Percentiles rank a stretch among this genome's conserved stretches.
phyloP scores from a whole-genome alignment of 1,140 invertebrate genomes.

The Radopholus similis region DNA sequence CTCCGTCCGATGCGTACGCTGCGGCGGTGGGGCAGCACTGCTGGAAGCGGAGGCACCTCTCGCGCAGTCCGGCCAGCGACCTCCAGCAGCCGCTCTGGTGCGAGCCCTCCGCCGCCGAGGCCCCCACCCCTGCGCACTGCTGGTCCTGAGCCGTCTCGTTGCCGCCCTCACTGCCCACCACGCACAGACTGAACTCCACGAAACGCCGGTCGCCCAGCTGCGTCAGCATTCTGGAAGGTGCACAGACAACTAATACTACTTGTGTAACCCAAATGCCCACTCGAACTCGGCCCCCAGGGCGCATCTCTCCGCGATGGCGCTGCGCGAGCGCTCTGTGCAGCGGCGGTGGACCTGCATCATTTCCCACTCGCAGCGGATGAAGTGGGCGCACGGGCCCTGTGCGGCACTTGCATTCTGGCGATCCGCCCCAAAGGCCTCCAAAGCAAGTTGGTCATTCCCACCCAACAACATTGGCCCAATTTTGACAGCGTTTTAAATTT shows the following conservation, averaged over 20 bases:
- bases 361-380: no score
- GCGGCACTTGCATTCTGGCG: no score
- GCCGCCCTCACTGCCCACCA: not conserved
- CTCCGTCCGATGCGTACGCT: not conserved
- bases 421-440: no score
- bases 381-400: no score
- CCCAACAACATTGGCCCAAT: no score
- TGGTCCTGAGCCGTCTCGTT: not conserved
- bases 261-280: not conserved
- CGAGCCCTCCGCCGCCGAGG: not conserved
- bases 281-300: not conserved
- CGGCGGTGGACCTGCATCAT: not conserved
- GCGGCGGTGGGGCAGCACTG: slow-evolving; percentile 11
- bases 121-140: not conserved
- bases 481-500: no score
- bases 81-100: slow-evolving; percentile 15
- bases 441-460: no score
- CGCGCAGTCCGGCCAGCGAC: slow-evolving; percentile 1
- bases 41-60: slow-evolving; percentile 1
- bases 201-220: not conserved
- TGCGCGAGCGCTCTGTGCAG: not conserved
- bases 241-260: not conserved
- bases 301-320: not conserved
- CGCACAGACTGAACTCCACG: not conserved
- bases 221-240: not conserved